Percentiles rank a stretch among this genome's conserved stretches.
Conservation (phyloP, 2,113 vertebrate species). For the Dascyllus trimaculatus region DNA sequence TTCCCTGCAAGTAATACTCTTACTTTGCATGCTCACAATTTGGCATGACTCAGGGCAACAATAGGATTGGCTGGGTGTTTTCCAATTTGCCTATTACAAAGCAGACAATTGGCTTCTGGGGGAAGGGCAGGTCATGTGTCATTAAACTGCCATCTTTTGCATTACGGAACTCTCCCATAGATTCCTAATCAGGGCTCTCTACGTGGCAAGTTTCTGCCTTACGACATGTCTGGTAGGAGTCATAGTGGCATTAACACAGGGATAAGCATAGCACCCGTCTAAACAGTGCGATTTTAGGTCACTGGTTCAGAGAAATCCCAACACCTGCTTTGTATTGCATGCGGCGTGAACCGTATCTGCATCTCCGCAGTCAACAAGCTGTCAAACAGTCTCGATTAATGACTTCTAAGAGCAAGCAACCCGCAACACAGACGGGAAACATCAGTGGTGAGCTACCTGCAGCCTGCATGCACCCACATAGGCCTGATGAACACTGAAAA, state of each 20-base stretch:
- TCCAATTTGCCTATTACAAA: no score
- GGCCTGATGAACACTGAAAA: neutral
- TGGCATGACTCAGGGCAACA: no score
- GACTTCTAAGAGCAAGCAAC: constrained; percentile 20
- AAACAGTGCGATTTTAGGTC: constrained; percentile 4
- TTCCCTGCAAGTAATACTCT: no score
- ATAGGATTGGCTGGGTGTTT: no score
- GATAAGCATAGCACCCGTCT: neutral
- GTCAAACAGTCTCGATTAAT: constrained; percentile 45
- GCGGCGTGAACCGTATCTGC: neutral
- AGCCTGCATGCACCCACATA: constrained; percentile 15
- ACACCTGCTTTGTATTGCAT: constrained; percentile 9
- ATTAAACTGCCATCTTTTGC: no score
- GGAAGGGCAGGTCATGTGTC: no score
- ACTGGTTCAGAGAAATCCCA: constrained; percentile 9
- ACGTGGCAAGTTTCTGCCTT: no score
- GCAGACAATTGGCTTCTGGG: no score
- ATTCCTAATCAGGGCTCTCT: no score
- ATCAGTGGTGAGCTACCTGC: constrained; percentile 27
- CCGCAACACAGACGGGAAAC: constrained; percentile 12
- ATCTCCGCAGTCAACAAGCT: constrained; percentile 22
- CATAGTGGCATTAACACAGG: neutral
- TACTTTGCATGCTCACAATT: no score
- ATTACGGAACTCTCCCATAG: no score
- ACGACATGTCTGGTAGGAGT: neutral